phyloP scores from a whole-genome alignment of 2,888 invertebrate genomes.

The Coecobrya sp. region DNA sequence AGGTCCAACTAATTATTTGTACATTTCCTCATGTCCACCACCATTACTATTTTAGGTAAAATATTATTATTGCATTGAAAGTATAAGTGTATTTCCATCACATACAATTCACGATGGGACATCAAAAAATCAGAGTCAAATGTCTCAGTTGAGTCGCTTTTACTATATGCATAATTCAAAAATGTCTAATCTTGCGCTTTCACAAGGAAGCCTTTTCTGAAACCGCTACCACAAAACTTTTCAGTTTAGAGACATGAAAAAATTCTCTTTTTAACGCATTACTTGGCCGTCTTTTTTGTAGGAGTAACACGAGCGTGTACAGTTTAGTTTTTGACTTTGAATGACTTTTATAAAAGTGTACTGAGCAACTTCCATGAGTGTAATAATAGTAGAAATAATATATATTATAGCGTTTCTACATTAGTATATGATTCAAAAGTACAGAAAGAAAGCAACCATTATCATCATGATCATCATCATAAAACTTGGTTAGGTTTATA shows the following conservation, averaged over 20 bases:
- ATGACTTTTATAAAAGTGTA: conserved; percentile 22
- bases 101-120: not conserved
- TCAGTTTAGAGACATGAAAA: not conserved
- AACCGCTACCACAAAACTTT: not conserved
- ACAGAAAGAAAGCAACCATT: conserved; percentile 14
- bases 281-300: not conserved
- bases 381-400: conserved; percentile 11
- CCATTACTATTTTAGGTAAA: no score
- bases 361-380: not conserved
- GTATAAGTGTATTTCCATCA: no score
- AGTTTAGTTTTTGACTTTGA: conserved; percentile 41
- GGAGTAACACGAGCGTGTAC: no score
- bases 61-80: no score
- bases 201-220: not conserved
- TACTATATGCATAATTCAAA: not conserved
- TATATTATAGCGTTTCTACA: conserved; percentile 18
- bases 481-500: conserved; percentile 49
- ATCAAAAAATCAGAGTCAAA: not conserved
- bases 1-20: no score
- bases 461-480: conserved; percentile 43
- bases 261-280: not conserved
- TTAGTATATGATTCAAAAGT: conserved; percentile 15
- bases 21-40: no score
- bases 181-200: not conserved
- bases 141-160: not conserved